A percentile compares a stretch with the other conserved stretches of the same genome.
Conservation (phyloP, 2,113 vertebrate genomes). For the Pomatorhinus ruficollis region DNA sequence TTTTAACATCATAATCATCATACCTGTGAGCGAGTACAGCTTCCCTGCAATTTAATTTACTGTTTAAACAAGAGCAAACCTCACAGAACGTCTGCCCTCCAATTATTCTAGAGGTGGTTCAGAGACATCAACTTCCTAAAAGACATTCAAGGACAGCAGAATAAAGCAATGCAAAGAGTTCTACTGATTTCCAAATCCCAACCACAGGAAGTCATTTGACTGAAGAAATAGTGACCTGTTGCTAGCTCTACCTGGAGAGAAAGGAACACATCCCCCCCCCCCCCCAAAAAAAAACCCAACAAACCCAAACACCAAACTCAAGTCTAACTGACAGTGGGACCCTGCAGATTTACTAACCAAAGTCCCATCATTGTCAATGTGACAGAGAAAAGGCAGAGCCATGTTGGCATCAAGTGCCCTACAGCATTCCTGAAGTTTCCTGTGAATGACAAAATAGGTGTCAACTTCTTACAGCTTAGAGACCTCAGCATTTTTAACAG, state of each 20-base stretch:
- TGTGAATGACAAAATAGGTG: not conserved
- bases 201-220: not conserved
- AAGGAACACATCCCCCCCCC: not conserved
- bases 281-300: too few relatives aligned
- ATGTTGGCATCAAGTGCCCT: not conserved
- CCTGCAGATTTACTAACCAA: not conserved
- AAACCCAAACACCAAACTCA: not conserved
- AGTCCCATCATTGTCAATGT: not conserved
- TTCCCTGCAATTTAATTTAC: not conserved
- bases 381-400: not conserved
- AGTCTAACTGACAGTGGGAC: not conserved
- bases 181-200: not conserved
- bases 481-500: not conserved
- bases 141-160: not conserved
- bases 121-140: not conserved
- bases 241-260: not conserved
- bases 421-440: not conserved
- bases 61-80: conserved; percentile 6
- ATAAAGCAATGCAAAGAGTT: not conserved
- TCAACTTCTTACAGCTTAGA: not conserved
- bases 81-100: not conserved
- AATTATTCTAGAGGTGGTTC: not conserved
- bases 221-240: not conserved
- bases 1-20: not conserved
- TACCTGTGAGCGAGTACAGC: not conserved